Evolutionary conservation across 2,888 invertebrate species (phyloP).

Genomic region (Sphaerophoria taeniata): DNA sequence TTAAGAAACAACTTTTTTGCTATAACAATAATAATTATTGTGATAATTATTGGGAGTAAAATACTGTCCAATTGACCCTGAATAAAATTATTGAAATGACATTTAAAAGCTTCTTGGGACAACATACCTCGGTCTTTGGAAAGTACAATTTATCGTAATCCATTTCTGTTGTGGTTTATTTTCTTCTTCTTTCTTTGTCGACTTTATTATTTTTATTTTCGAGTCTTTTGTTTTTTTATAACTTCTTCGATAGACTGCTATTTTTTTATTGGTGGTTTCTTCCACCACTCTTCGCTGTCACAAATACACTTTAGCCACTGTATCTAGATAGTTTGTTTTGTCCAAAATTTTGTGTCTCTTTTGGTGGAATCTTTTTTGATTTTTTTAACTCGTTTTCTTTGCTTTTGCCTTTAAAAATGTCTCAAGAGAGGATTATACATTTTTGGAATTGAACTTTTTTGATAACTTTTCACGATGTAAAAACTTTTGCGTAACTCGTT

Average conservation of each 20-base stretch:
- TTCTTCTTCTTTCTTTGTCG: constrained; percentile 26
- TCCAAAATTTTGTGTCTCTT: constrained; percentile 52
- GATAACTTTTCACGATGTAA: constrained; percentile 57
- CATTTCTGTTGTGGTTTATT: constrained; percentile 66
- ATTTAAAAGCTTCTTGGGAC: constrained; percentile 17
- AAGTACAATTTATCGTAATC: constrained; percentile 73
- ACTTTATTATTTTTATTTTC: constrained; percentile 12
- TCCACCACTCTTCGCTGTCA: constrained; percentile 70
- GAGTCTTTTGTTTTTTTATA: constrained; percentile 5
- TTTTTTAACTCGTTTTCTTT: constrained; percentile 23
- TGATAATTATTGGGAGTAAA: constrained; percentile 9
- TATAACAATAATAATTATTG: not conserved
- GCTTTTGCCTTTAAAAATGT: constrained; percentile 30
- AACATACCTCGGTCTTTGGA: constrained; percentile 72
- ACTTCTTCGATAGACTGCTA: constrained; percentile 16
- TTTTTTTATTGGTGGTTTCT: constrained; percentile 43
- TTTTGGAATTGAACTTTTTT: constrained; percentile 39
- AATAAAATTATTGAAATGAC: constrained; percentile 1
- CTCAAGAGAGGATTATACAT: constrained; percentile 48
- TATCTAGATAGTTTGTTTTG: constrained; percentile 67
- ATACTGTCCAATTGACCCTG: constrained; percentile 8
- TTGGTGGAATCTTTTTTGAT: constrained; percentile 46
- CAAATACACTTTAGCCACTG: constrained; percentile 58
- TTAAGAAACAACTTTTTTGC: not conserved
- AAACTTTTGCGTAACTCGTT: constrained; percentile 56